These are phyloP conservation scores for Drosophila melanogaster DNA, from an alignment of 1,140 invertebrate species.

Conservation along the genomic window DNA sequence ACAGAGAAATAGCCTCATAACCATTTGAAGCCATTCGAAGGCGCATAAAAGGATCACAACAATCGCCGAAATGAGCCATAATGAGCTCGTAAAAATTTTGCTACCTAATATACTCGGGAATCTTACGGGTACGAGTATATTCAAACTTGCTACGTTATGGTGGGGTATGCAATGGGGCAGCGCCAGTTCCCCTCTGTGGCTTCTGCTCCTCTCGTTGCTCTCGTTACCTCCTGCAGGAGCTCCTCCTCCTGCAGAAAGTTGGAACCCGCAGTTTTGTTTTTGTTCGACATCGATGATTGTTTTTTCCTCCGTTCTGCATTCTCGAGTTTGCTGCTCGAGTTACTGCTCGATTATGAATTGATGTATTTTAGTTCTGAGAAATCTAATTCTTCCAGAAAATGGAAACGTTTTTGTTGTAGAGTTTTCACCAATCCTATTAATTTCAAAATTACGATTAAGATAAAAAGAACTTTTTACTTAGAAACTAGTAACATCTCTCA, in stretches of 20 bases:
- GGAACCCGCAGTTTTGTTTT: conserved; percentile 23
- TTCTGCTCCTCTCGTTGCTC: conserved; percentile 9
- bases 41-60: conserved; percentile 85
- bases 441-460: no score
- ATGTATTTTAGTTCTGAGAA: conserved; percentile 1
- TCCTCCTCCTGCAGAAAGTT: conserved; percentile 28
- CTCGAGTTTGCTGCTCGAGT: not conserved
- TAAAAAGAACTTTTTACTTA: not conserved
- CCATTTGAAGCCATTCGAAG: conserved; percentile 84
- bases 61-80: conserved; percentile 85
- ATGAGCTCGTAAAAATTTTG: conserved; percentile 85
- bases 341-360: conserved; percentile 1
- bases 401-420: no score
- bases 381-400: no score
- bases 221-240: conserved; percentile 33
- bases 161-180: conserved; percentile 56
- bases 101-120: conserved; percentile 84
- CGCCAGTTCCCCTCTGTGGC: not conserved
- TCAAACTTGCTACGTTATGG: conserved; percentile 80
- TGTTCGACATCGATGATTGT: conserved; percentile 43
- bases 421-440: no score
- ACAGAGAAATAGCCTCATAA: conserved; percentile 84
- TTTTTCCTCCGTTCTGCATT: conserved; percentile 17
- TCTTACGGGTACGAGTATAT: conserved; percentile 82
- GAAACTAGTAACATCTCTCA: no score